phyloP scores from a whole-genome alignment of 2,113 vertebrate genomes.

The Casuarius casuarius region DNA sequence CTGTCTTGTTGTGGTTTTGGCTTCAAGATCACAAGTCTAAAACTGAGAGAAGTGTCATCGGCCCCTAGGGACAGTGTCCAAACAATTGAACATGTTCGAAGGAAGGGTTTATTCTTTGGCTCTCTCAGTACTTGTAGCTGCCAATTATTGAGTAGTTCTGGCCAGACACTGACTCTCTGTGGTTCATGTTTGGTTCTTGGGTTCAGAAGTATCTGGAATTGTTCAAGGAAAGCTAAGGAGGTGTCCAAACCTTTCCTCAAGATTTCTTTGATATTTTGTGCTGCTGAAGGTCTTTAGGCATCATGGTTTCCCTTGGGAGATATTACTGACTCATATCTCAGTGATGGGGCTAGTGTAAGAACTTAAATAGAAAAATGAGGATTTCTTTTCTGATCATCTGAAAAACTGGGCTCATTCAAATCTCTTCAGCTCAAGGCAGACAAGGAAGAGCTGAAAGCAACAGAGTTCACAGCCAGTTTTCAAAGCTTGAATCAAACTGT shows the following conservation, averaged over 20 bases:
- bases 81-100: constrained; percentile 51
- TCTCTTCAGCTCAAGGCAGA: constrained; percentile 8
- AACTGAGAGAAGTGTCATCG: constrained; percentile 39
- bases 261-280: constrained; percentile 22
- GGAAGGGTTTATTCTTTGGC: constrained; percentile 58
- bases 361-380: neutral
- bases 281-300: neutral
- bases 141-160: constrained; percentile 45
- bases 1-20: constrained; percentile 58
- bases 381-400: constrained; percentile 16
- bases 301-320: neutral
- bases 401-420: neutral
- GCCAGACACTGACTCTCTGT: constrained; percentile 22
- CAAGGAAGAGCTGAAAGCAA: neutral
- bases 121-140: constrained; percentile 4
- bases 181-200: neutral
- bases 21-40: constrained; percentile 27
- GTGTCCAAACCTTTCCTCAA: constrained; percentile 43
- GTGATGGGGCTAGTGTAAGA: neutral
- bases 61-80: constrained; percentile 19
- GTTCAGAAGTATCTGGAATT: constrained; percentile 51
- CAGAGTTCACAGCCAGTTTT: neutral
- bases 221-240: constrained; percentile 47
- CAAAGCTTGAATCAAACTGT: neutral
- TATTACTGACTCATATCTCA: constrained; percentile 1